Evolutionary conservation across 2,888 invertebrate genomes (phyloP).

Genomic region (Ichneumon xanthorius): DNA sequence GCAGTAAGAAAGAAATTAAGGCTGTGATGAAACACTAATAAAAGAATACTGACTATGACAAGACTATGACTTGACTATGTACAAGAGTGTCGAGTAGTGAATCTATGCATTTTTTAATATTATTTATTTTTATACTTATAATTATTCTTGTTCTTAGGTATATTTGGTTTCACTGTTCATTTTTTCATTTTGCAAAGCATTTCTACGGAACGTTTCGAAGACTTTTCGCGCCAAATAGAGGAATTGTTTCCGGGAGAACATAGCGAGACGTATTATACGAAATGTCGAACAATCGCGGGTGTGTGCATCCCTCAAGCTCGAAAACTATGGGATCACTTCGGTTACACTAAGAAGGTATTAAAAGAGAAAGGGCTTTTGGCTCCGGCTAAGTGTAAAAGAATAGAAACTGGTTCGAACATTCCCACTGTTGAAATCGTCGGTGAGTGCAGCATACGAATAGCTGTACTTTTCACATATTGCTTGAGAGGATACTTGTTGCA

Average conservation of each 20-base stretch:
- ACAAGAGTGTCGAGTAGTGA: neutral
- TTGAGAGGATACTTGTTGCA: neutral
- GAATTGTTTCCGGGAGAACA: slow-evolving; percentile 2
- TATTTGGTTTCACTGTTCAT: neutral
- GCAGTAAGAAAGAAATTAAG: neutral
- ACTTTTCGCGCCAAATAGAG: neutral
- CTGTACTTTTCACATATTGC: slow-evolving; percentile 10
- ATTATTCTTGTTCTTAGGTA: neutral
- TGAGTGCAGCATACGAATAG: slow-evolving; percentile 15
- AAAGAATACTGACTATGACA: neutral
- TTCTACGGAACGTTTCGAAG: slow-evolving; percentile 9
- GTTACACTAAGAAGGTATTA: slow-evolving; percentile 15
- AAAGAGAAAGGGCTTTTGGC: neutral
- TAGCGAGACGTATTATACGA: slow-evolving; percentile 10
- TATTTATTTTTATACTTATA: neutral
- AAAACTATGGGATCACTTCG: slow-evolving; percentile 14
- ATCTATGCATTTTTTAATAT: neutral
- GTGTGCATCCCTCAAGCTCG: slow-evolving; percentile 15
- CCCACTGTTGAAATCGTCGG: slow-evolving; percentile 6
- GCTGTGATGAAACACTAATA: neutral
- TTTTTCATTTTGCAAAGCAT: slow-evolving; percentile 13
- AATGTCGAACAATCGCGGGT: slow-evolving; percentile 6
- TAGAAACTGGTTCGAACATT: neutral
- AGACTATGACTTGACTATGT: neutral
- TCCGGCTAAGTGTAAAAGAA: neutral